phyloP scores from a whole-genome alignment of 2,113 vertebrate genomes.

The Mormyrus lacerda region DNA sequence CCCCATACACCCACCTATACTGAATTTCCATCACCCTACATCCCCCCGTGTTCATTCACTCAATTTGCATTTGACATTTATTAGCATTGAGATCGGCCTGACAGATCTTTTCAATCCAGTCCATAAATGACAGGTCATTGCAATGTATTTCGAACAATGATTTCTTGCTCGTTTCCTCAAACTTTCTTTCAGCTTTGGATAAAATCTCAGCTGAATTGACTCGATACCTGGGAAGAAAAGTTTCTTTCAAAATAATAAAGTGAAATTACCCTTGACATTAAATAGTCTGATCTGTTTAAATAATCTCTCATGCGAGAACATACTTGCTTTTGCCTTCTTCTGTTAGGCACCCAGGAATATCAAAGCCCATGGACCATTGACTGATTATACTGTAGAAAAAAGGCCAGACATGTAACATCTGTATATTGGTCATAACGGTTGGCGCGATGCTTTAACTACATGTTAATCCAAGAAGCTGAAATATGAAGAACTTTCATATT shows the following conservation, averaged over 20 bases:
- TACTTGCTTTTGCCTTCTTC: neutral
- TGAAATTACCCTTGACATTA: neutral
- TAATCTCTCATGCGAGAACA: neutral
- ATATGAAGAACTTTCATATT: neutral
- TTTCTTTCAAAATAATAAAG: neutral
- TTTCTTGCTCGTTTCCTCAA: neutral
- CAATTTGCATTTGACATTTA: neutral
- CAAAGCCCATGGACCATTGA: neutral
- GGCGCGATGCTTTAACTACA: neutral
- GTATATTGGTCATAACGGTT: neutral
- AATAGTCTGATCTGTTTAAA: neutral
- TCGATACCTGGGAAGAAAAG: neutral
- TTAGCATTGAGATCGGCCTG: neutral
- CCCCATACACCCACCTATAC: neutral
- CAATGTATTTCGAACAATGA: neutral
- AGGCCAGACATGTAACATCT: neutral
- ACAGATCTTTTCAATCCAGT: neutral
- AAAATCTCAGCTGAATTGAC: neutral
- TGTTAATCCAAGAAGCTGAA: neutral
- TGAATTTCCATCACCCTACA: neutral
- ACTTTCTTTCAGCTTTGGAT: neutral
- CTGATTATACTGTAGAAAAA: neutral
- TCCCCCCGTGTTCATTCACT: neutral
- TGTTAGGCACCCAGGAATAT: neutral
- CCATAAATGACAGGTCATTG: neutral